Conservation (phyloP, 2,113 vertebrate genomes). For the Gorsachius goisagi region DNA sequence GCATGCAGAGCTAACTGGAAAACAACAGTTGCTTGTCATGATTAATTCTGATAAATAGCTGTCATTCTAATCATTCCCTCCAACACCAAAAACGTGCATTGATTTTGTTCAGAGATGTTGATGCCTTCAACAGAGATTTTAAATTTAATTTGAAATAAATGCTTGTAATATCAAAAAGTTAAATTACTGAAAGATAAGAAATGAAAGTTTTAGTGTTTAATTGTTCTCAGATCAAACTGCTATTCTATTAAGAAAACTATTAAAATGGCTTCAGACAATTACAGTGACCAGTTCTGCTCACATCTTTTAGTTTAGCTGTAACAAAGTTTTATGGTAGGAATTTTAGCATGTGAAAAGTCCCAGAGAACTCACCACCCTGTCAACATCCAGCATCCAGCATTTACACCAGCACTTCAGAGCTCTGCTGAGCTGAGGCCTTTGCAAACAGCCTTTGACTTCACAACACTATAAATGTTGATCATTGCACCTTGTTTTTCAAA, state of each 20-base stretch:
- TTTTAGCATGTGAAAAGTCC: not conserved
- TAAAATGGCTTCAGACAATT: not conserved
- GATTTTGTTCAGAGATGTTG: not conserved
- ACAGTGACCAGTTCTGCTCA: not conserved
- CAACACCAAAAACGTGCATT: not conserved
- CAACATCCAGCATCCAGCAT: not conserved
- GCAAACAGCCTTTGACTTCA: not conserved
- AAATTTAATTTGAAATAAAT: not conserved
- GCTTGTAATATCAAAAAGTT: not conserved
- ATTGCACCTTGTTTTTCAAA: not conserved
- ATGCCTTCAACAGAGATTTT: not conserved
- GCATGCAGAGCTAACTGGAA: not conserved
- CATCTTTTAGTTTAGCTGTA: not conserved
- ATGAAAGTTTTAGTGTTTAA: not conserved
- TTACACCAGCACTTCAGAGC: not conserved
- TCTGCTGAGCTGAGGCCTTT: not conserved
- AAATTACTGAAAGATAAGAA: not conserved
- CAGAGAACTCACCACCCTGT: not conserved
- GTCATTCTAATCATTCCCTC: not conserved
- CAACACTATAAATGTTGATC: not conserved
- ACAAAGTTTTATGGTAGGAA: not conserved
- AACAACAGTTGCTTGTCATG: not conserved
- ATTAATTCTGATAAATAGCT: not conserved
- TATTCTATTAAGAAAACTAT: not conserved
- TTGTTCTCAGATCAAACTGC: not conserved